Percentiles rank a stretch among this genome's conserved stretches.
phyloP scores from a whole-genome alignment of 2,797 vertebrate genomes.

The Pangasius larnaudii region DNA sequence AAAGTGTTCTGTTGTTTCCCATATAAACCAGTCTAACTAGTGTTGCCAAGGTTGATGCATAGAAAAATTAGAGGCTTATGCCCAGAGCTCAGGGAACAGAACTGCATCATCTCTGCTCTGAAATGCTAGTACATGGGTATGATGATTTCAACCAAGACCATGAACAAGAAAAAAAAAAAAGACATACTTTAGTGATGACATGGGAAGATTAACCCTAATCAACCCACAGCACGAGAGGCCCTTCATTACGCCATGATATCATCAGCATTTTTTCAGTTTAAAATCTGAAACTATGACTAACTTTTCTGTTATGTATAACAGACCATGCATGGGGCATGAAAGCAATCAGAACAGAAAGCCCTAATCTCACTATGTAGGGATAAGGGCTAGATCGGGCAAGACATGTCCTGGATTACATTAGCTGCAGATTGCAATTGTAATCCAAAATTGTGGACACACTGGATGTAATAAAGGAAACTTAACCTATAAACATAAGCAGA shows the following conservation, averaged over 20 bases:
- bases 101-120: not conserved
- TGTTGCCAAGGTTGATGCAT: not conserved
- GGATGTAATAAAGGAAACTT: slow-evolving; percentile 49
- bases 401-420: slow-evolving; percentile 6
- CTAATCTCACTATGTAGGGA: slow-evolving; percentile 41
- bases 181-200: slow-evolving; percentile 40
- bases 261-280: slow-evolving; percentile 27
- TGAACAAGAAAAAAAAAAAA: not conserved
- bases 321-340: slow-evolving; percentile 27
- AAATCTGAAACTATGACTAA: slow-evolving; percentile 43
- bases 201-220: slow-evolving; percentile 38
- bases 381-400: slow-evolving; percentile 40
- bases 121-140: not conserved
- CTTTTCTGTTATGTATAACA: slow-evolving; percentile 8
- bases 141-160: slow-evolving; percentile 6
- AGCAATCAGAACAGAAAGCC: slow-evolving; percentile 35
- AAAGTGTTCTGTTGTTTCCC: slow-evolving; percentile 1
- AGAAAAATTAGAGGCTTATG: not conserved
- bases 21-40: slow-evolving; percentile 9
- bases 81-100: not conserved
- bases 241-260: slow-evolving; percentile 38
- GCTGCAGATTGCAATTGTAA: slow-evolving; percentile 76
- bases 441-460: slow-evolving; percentile 76
- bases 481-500: slow-evolving; percentile 35
- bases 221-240: slow-evolving; percentile 24